A percentile compares a stretch with the other conserved stretches of the same genome.
phyloP scores from a whole-genome alignment of 1,140 invertebrate genomes.

The Temnothorax longispinosus region DNA sequence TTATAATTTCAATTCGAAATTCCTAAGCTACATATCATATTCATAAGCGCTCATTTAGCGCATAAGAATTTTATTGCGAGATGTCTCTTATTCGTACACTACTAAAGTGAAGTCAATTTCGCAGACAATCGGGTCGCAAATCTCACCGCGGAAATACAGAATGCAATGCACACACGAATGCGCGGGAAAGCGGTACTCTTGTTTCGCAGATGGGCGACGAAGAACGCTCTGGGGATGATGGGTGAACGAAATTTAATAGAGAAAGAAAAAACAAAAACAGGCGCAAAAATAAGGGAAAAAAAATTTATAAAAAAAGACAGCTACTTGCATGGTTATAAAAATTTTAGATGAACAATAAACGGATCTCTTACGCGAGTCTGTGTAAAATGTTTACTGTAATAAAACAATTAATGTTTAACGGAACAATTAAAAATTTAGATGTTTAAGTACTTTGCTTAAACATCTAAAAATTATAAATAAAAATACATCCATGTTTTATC shows the following conservation, averaged over 20 bases:
- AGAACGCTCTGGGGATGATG: slow-evolving; percentile 25
- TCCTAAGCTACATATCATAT: not conserved
- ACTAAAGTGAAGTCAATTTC: slow-evolving; percentile 49
- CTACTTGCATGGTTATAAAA: not conserved
- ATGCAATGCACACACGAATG: slow-evolving; percentile 15
- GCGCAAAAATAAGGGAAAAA: not conserved
- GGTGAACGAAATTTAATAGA: slow-evolving; percentile 47
- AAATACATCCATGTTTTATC: not conserved
- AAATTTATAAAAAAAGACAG: not conserved
- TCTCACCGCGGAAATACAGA: slow-evolving; percentile 37
- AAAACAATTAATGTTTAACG: slow-evolving; percentile 11
- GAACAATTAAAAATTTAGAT: not conserved
- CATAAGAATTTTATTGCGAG: not conserved
- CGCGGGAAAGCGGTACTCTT: slow-evolving; percentile 6
- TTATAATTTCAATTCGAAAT: slow-evolving; percentile 1
- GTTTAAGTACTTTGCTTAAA: not conserved
- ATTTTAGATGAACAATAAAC: not conserved
- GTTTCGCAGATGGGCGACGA: slow-evolving; percentile 17
- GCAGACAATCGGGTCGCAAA: slow-evolving; percentile 54
- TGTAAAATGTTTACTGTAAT: not conserved
- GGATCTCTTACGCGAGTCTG: not conserved
- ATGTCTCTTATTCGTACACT: not conserved
- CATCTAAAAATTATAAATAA: not conserved
- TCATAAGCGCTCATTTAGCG: not conserved
- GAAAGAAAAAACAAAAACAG: not conserved